These are phyloP conservation scores for Mesocricetus auratus DNA, from an alignment of 2,113 vertebrate species.

Conservation along the genomic window DNA sequence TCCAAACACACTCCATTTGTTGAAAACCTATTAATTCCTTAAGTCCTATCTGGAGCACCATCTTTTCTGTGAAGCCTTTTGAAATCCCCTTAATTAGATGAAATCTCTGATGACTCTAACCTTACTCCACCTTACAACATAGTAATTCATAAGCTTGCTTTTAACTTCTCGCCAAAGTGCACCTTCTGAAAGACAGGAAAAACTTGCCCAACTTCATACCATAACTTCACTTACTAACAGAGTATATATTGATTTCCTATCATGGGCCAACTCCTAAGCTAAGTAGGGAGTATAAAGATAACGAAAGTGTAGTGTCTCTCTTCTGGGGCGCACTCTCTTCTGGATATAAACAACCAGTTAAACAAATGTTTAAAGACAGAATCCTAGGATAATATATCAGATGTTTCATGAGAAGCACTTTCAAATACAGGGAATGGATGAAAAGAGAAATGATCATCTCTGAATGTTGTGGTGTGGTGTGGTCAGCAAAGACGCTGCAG, in stretches of 20 bases:
- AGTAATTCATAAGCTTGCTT: slow-evolving; percentile 37
- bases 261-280: background rate
- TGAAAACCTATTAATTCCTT: slow-evolving; percentile 82
- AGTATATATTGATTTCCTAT: background rate
- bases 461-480: background rate
- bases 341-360: background rate
- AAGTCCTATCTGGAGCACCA: slow-evolving; percentile 79
- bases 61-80: slow-evolving; percentile 79
- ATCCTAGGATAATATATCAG: background rate
- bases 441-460: background rate
- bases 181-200: slow-evolving; percentile 14
- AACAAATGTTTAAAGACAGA: background rate
- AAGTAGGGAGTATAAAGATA: background rate
- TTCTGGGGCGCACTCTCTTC: background rate
- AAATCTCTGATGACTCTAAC: slow-evolving; percentile 77
- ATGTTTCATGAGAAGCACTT: background rate
- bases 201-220: slow-evolving; percentile 14
- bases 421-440: background rate
- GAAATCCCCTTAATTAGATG: slow-evolving; percentile 80
- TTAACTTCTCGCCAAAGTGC: slow-evolving; percentile 48
- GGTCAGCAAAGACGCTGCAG: background rate
- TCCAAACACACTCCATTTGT: slow-evolving; percentile 80
- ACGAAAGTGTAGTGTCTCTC: background rate
- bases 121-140: slow-evolving; percentile 48
- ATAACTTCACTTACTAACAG: background rate